These are phyloP conservation scores for Oscheius sp. DNA, from an alignment of 2,888 invertebrate genomes.

Conservation along the genomic window DNA sequence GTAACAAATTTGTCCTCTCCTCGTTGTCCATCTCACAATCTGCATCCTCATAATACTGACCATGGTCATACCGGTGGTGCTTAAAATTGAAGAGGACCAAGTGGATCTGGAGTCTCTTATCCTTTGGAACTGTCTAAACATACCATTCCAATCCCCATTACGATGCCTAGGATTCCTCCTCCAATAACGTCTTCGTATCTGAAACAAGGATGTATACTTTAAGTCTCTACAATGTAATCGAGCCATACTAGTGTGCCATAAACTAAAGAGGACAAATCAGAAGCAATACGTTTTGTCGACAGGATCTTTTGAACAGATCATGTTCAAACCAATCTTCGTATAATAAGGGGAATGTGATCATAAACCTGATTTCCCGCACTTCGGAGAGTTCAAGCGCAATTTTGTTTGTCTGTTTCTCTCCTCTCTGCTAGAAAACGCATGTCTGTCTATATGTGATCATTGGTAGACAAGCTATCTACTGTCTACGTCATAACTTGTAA, in stretches of 20 bases:
- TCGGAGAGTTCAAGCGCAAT: neutral
- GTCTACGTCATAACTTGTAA: neutral
- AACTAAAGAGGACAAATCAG: too few species aligned
- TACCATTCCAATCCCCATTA: conserved; percentile 52
- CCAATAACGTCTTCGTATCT: conserved; percentile 59
- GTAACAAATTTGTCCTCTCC: neutral
- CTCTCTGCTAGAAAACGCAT: neutral
- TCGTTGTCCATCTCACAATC: neutral
- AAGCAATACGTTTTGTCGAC: too few species aligned
- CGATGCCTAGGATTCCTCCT: conserved; percentile 59
- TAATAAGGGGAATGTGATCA: too few species aligned
- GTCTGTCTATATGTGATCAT: neutral
- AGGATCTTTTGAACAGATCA: too few species aligned
- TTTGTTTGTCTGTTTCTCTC: neutral
- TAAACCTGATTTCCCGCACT: too few species aligned
- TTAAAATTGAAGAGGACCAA: conserved; percentile 32
- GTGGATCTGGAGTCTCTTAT: conserved; percentile 12
- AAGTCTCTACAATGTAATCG: too few species aligned
- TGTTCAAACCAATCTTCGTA: too few species aligned
- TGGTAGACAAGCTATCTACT: neutral
- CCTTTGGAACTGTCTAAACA: neutral
- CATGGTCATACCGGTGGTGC: conserved; percentile 29
- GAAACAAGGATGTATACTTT: neutral
- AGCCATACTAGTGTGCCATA: too few species aligned
- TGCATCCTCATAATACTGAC: neutral